Evolutionary conservation across 2,797 vertebrate genomes (phyloP).

Genomic region (Tadarida brasiliensis): DNA sequence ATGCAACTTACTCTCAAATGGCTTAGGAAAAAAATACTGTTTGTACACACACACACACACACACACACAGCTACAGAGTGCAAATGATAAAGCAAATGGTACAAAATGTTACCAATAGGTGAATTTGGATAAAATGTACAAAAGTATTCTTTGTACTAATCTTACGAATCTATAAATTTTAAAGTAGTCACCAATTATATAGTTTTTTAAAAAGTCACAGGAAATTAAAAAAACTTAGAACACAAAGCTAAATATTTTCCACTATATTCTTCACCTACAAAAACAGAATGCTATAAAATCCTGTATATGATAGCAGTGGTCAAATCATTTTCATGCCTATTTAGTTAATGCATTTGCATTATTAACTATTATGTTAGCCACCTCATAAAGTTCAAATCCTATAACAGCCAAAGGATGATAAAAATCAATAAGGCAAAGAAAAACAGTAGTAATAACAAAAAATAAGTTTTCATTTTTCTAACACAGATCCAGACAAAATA

Average conservation of each 20-base stretch:
- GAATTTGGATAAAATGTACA: background rate
- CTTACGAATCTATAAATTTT: background rate
- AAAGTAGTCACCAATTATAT: conserved; percentile 32
- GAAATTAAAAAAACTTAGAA: background rate
- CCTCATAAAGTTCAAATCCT: conserved; percentile 24
- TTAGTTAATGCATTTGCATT: conserved; percentile 18
- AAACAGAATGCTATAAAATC: conserved; percentile 34
- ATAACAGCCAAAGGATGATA: background rate
- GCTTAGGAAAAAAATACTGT: background rate
- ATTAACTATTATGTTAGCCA: conserved; percentile 8
- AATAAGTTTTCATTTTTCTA: conserved; percentile 39
- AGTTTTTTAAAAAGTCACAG: background rate
- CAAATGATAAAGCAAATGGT: conserved; percentile 34
- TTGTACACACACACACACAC: background rate
- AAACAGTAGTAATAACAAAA: background rate
- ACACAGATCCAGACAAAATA: background rate
- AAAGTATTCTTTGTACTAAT: background rate
- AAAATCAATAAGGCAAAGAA: conserved; percentile 32
- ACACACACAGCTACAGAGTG: background rate
- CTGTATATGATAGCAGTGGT: background rate
- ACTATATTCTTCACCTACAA: background rate
- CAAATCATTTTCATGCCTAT: conserved; percentile 39
- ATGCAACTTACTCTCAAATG: background rate
- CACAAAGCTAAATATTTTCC: background rate
- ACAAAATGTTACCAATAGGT: background rate